Evolutionary conservation across 2,888 invertebrate genomes (phyloP).

Genomic region (Parochlus steinenii): DNA sequence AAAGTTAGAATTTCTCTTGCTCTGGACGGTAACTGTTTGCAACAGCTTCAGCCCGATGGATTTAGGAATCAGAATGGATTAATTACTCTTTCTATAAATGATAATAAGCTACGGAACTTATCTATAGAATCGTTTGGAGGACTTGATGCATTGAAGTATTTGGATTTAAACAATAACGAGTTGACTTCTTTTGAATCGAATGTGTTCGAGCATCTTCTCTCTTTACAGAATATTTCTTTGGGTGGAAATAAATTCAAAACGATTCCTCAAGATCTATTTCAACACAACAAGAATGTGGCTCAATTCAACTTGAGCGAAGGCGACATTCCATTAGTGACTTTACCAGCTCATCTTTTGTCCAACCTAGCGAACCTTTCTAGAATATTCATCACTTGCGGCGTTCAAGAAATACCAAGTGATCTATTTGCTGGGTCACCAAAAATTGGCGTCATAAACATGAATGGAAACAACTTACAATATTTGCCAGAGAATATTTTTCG

Average conservation of each 20-base stretch:
- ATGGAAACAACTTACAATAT: conserved; percentile 35
- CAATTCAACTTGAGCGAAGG: conserved; percentile 39
- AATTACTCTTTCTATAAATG: conserved; percentile 46
- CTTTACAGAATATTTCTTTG: conserved; percentile 45
- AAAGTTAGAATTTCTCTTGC: conserved; percentile 41
- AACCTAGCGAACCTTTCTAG: conserved; percentile 38
- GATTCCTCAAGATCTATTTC: conserved; percentile 43
- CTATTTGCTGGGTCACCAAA: conserved; percentile 41
- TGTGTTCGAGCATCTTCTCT: conserved; percentile 42
- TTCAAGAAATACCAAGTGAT: conserved; percentile 41
- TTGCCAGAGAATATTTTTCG: conserved; percentile 46
- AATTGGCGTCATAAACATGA: conserved; percentile 42
- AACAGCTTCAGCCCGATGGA: conserved; percentile 38
- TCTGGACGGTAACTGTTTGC: conserved; percentile 48
- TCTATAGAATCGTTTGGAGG: conserved; percentile 44
- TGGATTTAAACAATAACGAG: conserved; percentile 52
- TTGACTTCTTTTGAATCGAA: conserved; percentile 41
- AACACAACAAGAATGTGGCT: conserved; percentile 35
- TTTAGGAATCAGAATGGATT: conserved; percentile 44
- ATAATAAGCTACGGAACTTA: conserved; percentile 47
- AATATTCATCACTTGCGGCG: conserved; percentile 39
- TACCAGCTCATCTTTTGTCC: conserved; percentile 42
- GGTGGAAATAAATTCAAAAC: conserved; percentile 46
- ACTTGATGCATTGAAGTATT: conserved; percentile 39
- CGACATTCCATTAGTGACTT: conserved; percentile 36